phyloP scores from a whole-genome alignment of 2,113 vertebrate species.

The Prinia subflava region DNA sequence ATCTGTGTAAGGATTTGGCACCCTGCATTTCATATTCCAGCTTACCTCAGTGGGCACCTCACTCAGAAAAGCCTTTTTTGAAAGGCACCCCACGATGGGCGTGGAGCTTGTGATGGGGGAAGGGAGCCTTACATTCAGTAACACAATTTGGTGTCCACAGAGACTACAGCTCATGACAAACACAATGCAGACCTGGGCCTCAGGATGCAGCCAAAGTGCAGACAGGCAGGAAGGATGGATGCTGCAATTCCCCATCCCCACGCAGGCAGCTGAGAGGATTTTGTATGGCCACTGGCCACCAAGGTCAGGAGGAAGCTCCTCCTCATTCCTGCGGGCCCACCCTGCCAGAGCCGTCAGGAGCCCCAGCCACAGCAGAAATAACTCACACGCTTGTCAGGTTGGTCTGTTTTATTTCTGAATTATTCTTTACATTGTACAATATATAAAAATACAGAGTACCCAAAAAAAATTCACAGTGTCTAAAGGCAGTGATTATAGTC shows the following conservation, averaged over 20 bases:
- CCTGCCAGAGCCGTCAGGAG: rapidly evolving
- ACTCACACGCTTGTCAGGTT: constrained; percentile 3
- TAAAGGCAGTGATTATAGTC: constrained; percentile 95
- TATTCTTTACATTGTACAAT: constrained; percentile 93
- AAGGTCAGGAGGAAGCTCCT: background rate
- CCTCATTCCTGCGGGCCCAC: rapidly evolving
- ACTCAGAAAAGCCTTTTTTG: background rate
- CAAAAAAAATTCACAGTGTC: constrained; percentile 90
- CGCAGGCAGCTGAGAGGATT: background rate
- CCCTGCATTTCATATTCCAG: background rate
- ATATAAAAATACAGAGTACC: constrained; percentile 96
- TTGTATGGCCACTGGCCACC: background rate
- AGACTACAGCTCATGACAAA: background rate
- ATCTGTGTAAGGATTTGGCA: background rate
- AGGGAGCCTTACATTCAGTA: background rate
- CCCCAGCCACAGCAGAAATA: background rate
- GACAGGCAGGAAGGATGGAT: background rate
- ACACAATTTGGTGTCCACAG: background rate
- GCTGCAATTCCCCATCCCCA: background rate
- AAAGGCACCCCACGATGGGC: background rate
- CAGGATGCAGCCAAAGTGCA: background rate
- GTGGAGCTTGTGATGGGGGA: background rate
- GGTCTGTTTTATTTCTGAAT: constrained; percentile 76
- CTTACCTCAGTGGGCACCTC: background rate
- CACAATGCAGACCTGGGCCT: background rate